Conservation (phyloP, 2,888 invertebrate species). For the Zeuzera pyrina region DNA sequence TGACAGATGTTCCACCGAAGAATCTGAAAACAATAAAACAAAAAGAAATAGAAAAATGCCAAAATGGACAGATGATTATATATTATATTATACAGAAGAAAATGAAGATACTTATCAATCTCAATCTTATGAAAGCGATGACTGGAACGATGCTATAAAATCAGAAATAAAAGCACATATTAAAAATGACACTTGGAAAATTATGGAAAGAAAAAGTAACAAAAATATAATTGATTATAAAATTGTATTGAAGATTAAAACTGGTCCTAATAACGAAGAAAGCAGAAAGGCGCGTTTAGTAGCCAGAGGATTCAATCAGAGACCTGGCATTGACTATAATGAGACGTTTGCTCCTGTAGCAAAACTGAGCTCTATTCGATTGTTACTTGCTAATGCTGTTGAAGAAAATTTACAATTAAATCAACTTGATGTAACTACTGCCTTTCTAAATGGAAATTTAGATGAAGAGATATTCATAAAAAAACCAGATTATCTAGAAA, state of each 20-base stretch:
- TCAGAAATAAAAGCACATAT: slow-evolving; percentile 3
- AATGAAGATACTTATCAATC: too few relatives aligned
- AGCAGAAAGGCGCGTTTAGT: slow-evolving; percentile 6
- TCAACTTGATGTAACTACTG: slow-evolving; percentile 3
- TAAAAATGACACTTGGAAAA: slow-evolving; percentile 8
- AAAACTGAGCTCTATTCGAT: slow-evolving; percentile 3
- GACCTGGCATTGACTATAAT: too few relatives aligned
- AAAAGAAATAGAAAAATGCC: too few relatives aligned
- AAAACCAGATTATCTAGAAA: slow-evolving; percentile 2
- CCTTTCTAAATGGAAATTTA: slow-evolving; percentile 4
- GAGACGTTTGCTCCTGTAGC: slow-evolving; percentile 8
- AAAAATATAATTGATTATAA: slow-evolving; percentile 6
- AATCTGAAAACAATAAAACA: too few relatives aligned
- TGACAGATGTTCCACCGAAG: too few relatives aligned
- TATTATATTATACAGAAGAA: too few relatives aligned
- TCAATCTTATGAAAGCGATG: too few relatives aligned
- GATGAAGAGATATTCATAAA: slow-evolving; percentile 4
- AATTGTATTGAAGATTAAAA: slow-evolving; percentile 7
- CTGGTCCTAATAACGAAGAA: too few relatives aligned
- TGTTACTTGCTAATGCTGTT: neutral
- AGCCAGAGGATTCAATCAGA: too few relatives aligned
- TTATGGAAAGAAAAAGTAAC: slow-evolving; percentile 2
- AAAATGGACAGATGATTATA: too few relatives aligned
- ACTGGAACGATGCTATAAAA: slow-evolving; percentile 4
- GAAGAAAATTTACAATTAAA: too few relatives aligned